phyloP scores from a whole-genome alignment of 2,888 invertebrate species.

The Himalopsyche japonica region DNA sequence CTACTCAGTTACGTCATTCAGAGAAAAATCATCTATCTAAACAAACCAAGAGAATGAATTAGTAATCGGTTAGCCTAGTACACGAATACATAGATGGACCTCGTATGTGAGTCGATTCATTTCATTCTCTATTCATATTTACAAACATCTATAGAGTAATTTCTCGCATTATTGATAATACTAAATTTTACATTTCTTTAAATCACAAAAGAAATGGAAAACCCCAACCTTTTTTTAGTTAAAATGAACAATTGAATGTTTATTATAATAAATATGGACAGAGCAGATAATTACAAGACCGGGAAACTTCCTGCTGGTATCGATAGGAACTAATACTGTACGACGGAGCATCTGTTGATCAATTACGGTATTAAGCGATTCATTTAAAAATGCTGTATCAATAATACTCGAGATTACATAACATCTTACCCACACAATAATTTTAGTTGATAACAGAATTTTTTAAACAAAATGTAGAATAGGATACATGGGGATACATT shows the following conservation, averaged over 20 bases:
- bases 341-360: too few species aligned
- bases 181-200: background rate
- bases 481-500: background rate
- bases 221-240: background rate
- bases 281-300: too few species aligned
- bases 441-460: background rate
- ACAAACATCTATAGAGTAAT: background rate
- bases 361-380: background rate
- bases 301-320: too few species aligned
- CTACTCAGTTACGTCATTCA: too few species aligned
- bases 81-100: background rate
- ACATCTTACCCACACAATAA: background rate
- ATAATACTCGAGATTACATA: background rate
- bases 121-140: background rate
- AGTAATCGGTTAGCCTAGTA: background rate
- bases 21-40: too few species aligned
- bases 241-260: background rate
- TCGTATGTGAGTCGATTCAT: background rate
- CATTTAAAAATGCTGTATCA: background rate
- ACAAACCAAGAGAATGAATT: too few species aligned
- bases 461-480: background rate
- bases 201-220: background rate
- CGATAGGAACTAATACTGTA: too few species aligned
- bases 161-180: background rate
- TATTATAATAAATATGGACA: too few species aligned